Evolutionary conservation across 2,888 invertebrate species (phyloP), one percentile per base, ranked within the genome.

Genomic region (Gonocerus acuteangulatus): DNA sequence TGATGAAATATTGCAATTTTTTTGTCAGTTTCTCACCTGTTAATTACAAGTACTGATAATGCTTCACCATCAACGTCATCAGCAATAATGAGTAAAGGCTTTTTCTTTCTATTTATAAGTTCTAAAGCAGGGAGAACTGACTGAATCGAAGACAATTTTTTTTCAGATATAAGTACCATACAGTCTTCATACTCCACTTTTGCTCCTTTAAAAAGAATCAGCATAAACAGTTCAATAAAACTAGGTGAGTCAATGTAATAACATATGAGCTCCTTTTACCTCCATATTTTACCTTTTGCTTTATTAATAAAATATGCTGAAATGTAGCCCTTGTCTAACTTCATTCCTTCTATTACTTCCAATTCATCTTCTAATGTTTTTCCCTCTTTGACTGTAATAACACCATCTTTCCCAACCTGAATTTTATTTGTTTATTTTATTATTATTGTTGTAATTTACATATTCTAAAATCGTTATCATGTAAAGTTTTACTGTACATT

Each of bases 251-350:
- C n/a, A n/a, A n/a, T n/a, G n/a, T n/a, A n/a, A n/a, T n/a, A n/a
- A n/a, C n/a, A n/a, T n/a, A n/a, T n/a, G n/a, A n/a, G n/a, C n/a
- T n/a, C n/a, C n/a, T n/a, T n/a, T n/a, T n/a, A n/a, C n/a, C n/a
- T n/a, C n/a, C n/a, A n/a, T n/a, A n/a, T 4, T 6, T 18, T 67
- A 80, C 84, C 99, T 78, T 99, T 99, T 11, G 91, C 81, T 0
- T 95, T 91, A 77, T 97, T 99, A 73, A 99, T 97, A 78, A 99
- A 99, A 77, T 99, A 99, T 44, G 99, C 97, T 64, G 97, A 99
- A 76, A 99, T 97, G 77, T 97, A 99, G 68, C 99, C 99, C 71
- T 99, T 83, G 73, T 99, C 99, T 74, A 99, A 97, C 77, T 95
- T 95, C 94, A 99, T 93, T 71, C 99, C 99, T 78, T 99, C 97